Base-by-base conservation (phyloP, 2,113 vertebrate genomes). In the Rhabdomys dilectus region DNA sequence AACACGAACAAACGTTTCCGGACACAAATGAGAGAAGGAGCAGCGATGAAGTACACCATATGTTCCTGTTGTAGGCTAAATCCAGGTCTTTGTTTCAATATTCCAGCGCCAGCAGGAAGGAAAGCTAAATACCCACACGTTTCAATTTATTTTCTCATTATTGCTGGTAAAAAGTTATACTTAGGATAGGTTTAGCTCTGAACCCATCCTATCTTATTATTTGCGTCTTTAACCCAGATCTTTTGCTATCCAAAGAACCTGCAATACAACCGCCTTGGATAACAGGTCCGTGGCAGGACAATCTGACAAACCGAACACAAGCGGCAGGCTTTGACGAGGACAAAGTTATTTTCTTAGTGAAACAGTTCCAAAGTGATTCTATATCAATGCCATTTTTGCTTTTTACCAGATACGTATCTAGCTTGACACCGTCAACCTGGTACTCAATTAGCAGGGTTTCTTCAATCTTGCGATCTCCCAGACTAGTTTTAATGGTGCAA, bases 311-410 rank as follows among this genome's bases (percentile, higher is more conserved):
- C 42, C n/a, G 85, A 94, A 96, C 17, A 42, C 62, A 88, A 91
- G 80, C 64, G 24, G 39, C 16, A 73, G 62, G 88, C 51, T 90
- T 4, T 7, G 36, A 87, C 53, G 51, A 93, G 88, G 39, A 73
- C 53, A 84, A 97, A 98, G 96, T 98, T 98, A 62, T 93, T 87
- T 96, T 91, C 56, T 76, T 39, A 91, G 42, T 34, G 34, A 91
- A 78, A 91, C 77, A 97, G 92, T 97, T 95, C 75, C 56, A 9
- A 96, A 97, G 96, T 95, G 85, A 96, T 96, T 94, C 88, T 39
- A 0, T 36, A 66, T 66, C 81, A 64, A 76, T 56, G 60, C 66
- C 58, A 77, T 80, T 70, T 81, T 85, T 75, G 77, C 89, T 76
- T 96, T 77, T 91, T 78, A 42, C 36, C 51, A 75, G 80, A 96